phyloP scores from a whole-genome alignment of 2,797 vertebrate species.

The Chrosomus eos region DNA sequence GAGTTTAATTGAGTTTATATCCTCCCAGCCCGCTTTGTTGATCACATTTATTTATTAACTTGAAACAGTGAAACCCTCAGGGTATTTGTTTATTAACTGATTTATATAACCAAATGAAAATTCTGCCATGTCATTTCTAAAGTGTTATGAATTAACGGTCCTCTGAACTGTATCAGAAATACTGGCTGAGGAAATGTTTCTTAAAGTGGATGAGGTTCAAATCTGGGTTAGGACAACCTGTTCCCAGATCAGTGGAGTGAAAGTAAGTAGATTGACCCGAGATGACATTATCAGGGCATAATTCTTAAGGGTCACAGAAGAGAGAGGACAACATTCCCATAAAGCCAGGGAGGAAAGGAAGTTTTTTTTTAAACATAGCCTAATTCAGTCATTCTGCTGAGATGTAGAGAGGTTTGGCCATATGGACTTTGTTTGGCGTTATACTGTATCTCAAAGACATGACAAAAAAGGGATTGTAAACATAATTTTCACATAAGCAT shows the following conservation, averaged over 20 bases:
- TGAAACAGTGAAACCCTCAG: not conserved
- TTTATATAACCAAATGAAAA: slow-evolving; percentile 9
- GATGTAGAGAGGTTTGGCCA: not conserved
- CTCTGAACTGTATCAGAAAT: not conserved
- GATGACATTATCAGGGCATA: slow-evolving; percentile 70
- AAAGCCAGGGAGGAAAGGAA: slow-evolving; percentile 65
- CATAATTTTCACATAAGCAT: not conserved
- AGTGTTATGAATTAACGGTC: not conserved
- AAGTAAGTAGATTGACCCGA: slow-evolving; percentile 60
- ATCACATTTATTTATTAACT: slow-evolving; percentile 32
- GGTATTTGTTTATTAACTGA: not conserved
- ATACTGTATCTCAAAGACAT: not conserved
- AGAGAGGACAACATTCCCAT: slow-evolving; percentile 55
- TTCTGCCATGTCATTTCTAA: slow-evolving; percentile 5
- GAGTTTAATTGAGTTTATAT: slow-evolving; percentile 42
- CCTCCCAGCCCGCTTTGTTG: slow-evolving; percentile 6
- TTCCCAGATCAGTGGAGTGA: slow-evolving; percentile 40
- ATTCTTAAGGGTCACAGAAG: slow-evolving; percentile 64
- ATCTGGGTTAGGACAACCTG: not conserved
- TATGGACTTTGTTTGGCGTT: slow-evolving; percentile 3
- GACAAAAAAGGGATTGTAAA: not conserved
- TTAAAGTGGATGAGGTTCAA: not conserved
- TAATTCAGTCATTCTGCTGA: not conserved
- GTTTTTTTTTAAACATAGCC: slow-evolving; percentile 59
- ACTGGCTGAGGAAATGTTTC: not conserved